Evolutionary conservation across 2,113 vertebrate species (phyloP).

Genomic region (Rattus norvegicus): DNA sequence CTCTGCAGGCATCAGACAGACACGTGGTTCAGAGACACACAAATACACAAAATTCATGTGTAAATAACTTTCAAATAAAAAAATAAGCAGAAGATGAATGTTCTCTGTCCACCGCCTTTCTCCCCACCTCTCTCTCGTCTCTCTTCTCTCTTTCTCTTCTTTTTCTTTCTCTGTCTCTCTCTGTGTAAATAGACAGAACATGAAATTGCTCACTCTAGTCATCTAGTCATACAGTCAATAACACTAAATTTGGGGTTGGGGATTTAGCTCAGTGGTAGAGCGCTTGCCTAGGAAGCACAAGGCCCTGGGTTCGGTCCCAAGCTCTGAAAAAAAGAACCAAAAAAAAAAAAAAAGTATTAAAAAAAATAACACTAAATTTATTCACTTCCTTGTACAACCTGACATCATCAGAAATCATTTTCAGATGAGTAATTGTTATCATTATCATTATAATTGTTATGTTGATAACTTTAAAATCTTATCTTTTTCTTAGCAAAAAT

Average conservation of each 20-base stretch:
- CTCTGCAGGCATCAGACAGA: background rate
- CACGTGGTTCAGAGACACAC: background rate
- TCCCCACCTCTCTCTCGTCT: too few relatives aligned
- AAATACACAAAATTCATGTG: background rate
- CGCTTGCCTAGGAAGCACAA: too few relatives aligned
- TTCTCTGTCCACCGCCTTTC: too few relatives aligned
- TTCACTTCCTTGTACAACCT: background rate
- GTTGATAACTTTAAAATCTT: slow-evolving; percentile 50
- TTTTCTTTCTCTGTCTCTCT: background rate
- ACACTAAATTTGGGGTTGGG: background rate
- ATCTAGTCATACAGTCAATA: background rate
- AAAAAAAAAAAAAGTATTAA: too few relatives aligned
- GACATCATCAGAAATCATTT: background rate
- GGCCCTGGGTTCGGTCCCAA: too few relatives aligned
- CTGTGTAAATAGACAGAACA: background rate
- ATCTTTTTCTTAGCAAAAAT: background rate
- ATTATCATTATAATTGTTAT: too few relatives aligned
- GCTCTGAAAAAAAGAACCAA: too few relatives aligned
- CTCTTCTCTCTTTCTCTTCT: too few relatives aligned
- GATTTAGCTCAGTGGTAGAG: too few relatives aligned
- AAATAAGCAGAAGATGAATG: background rate
- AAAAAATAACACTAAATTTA: background rate
- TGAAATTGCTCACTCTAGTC: background rate
- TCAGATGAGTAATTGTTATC: background rate
- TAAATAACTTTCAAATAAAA: background rate